phyloP scores from a whole-genome alignment of 2,888 invertebrate genomes.

The Limnephilus auricula region DNA sequence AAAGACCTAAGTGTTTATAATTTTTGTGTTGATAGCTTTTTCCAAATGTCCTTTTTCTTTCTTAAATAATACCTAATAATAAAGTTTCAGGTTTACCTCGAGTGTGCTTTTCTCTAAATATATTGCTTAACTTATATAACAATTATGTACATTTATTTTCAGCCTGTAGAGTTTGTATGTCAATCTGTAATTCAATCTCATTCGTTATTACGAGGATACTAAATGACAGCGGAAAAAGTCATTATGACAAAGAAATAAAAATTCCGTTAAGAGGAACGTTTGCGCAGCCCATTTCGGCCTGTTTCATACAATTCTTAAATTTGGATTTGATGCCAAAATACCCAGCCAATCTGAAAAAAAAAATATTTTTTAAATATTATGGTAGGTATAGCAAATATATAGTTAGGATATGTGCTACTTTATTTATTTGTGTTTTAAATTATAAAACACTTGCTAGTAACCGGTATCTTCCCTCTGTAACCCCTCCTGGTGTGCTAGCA shows the following conservation, averaged over 20 bases:
- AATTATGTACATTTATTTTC: neutral
- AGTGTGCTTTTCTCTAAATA: neutral
- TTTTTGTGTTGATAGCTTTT: neutral
- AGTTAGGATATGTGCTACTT: too few relatives aligned
- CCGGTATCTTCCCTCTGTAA: too few relatives aligned
- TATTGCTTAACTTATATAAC: neutral
- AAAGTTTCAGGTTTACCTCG: neutral
- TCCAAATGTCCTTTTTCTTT: neutral
- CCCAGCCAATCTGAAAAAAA: too few relatives aligned
- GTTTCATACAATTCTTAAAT: too few relatives aligned
- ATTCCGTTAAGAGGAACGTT: too few relatives aligned
- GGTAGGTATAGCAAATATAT: too few relatives aligned
- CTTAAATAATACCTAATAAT: neutral
- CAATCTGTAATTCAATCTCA: neutral
- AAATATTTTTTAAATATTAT: too few relatives aligned
- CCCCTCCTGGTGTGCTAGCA: too few relatives aligned
- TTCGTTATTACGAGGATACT: neutral
- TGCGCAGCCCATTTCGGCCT: too few relatives aligned
- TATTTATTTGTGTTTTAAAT: too few relatives aligned
- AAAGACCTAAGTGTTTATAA: neutral
- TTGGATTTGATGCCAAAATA: too few relatives aligned
- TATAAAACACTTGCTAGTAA: too few relatives aligned
- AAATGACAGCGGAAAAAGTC: neutral
- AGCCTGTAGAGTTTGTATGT: neutral
- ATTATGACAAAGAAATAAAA: neutral